phyloP scores from a whole-genome alignment of 2,113 vertebrate species.

The Cololabis saira region DNA sequence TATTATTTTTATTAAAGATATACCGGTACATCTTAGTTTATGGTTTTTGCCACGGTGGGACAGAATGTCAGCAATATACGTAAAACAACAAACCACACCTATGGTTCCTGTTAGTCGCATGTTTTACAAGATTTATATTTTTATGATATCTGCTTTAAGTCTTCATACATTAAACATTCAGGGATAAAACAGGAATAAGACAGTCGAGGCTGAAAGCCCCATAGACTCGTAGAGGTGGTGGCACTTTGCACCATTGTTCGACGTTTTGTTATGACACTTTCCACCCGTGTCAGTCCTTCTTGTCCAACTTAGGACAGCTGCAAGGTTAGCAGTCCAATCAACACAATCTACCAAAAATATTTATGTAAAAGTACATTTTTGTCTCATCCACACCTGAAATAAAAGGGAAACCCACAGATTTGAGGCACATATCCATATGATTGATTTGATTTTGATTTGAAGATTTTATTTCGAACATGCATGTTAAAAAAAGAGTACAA shows the following conservation, averaged over 20 bases:
- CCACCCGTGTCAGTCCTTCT: not conserved
- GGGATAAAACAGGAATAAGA: not conserved
- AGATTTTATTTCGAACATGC: too few relatives aligned
- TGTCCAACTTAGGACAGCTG: not conserved
- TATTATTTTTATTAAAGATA: too few relatives aligned
- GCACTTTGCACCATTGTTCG: too few relatives aligned
- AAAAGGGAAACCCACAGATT: not conserved
- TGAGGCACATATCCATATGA: not conserved
- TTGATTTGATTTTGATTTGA: too few relatives aligned
- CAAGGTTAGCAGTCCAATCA: not conserved
- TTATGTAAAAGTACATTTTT: too few relatives aligned
- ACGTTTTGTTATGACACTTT: not conserved
- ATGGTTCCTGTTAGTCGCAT: constrained; percentile 1
- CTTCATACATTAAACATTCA: not conserved
- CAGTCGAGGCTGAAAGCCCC: not conserved
- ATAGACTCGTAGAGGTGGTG: not conserved
- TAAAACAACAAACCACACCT: not conserved
- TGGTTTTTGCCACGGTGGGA: not conserved
- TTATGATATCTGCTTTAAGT: not conserved
- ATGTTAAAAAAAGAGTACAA: too few relatives aligned
- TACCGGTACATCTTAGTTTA: too few relatives aligned
- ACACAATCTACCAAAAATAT: not conserved
- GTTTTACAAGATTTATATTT: not conserved
- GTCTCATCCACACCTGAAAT: not conserved
- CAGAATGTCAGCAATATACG: constrained; percentile 2